Evolutionary conservation across 37 sponge, comb jelly and placozoan genomes (phyloP), one percentile per base, ranked within the genome.

Genomic region (Aplysina aerophoba): DNA sequence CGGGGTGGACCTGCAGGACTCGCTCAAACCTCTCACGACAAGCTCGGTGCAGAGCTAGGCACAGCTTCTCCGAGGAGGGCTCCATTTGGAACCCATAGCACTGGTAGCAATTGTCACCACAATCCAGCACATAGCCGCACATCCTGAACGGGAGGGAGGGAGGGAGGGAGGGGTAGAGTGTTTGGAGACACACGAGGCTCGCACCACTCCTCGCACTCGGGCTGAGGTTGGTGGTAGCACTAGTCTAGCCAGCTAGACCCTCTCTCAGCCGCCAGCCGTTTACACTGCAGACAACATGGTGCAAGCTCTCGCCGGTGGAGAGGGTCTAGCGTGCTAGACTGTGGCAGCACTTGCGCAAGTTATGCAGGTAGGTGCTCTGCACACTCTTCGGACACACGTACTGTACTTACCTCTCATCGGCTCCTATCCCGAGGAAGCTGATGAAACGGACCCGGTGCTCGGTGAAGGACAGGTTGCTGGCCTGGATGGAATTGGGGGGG

Each of bases 21-120:
- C 55, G 83, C 37, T 66, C 67, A 44, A 53, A 75, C 78, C 78
- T 31, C 78, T 75, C 83, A 83, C 90, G 94, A 82, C 94, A 93
- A 34, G 94, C 94, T n/a, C 36, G 25, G 68, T 93, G 94, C 16
- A 93, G 94, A 0, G 85, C 82, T 17, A 93, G 85, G 33, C 91
- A 90, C 50, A 93, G 53, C 31, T 62, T 35, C 69, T 93, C 91
- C 5, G 90, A 80, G 86, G 88, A 90, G 33, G 94, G 94, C 53
- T 93, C 94, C 44, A 31, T 82, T 30, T 36, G 55, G 62, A 93
- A 90, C n/a, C 94, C 94, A 73, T 93, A 85, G 34, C 89, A 93
- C 72, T 83, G 71, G 72, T 44, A 57, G 56, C 27, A 17, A 28
- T 22, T 20, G 85, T 84, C 73, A 30, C 84, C 31, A 17, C 84